Evolutionary conservation across 2,113 vertebrate genomes (phyloP).

Genomic region (Alaudala cheleensis): DNA sequence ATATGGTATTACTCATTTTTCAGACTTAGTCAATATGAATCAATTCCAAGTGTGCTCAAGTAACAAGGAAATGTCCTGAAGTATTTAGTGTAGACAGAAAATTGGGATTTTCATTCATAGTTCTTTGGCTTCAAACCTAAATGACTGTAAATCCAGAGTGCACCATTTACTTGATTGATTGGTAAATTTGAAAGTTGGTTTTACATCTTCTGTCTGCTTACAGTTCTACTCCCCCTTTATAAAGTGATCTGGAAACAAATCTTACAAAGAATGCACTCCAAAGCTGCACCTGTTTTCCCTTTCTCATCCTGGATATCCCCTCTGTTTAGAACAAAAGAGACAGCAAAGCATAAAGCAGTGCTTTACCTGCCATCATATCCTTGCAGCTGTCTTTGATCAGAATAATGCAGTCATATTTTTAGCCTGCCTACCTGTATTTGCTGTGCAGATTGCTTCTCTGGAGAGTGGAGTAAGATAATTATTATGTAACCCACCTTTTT

Average conservation of each 20-base stretch:
- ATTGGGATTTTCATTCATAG: not conserved
- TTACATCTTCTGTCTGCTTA: not conserved
- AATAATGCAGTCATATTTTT: not conserved
- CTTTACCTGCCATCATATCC: not conserved
- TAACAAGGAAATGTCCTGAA: not conserved
- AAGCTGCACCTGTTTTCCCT: not conserved
- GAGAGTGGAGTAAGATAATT: not conserved
- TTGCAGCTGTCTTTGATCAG: conserved; percentile 14
- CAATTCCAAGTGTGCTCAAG: not conserved
- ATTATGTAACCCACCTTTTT: not conserved
- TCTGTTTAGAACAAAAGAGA: conserved; percentile 1
- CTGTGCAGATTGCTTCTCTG: not conserved
- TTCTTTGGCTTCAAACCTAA: not conserved
- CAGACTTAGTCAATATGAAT: not conserved
- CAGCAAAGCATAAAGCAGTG: not conserved
- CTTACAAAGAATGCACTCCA: not conserved
- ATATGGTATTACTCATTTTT: conserved; percentile 76
- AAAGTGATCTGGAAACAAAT: not conserved
- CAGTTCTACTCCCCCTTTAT: not conserved
- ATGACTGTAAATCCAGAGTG: not conserved
- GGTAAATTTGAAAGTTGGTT: not conserved
- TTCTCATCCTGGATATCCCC: not conserved
- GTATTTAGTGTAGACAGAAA: not conserved
- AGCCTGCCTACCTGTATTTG: not conserved
- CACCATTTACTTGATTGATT: not conserved